phyloP scores from a whole-genome alignment of 2,888 invertebrate species.

The Cantharis flavilabris region DNA sequence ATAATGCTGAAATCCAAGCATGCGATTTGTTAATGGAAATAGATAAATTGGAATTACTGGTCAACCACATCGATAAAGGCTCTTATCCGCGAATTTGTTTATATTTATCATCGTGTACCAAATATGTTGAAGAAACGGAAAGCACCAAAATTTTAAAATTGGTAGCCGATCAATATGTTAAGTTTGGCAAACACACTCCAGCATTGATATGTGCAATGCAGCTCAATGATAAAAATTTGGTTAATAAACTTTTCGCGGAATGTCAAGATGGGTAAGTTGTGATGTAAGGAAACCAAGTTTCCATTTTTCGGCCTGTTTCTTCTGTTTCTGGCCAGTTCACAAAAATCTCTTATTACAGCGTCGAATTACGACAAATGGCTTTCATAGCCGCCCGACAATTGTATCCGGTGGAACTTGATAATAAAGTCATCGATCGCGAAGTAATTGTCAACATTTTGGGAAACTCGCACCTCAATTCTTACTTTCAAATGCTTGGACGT shows the following conservation, averaged over 20 bases:
- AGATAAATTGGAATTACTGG: constrained; percentile 83
- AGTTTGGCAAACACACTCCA: constrained; percentile 86
- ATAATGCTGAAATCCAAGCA: constrained; percentile 98
- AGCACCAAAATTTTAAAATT: constrained; percentile 73
- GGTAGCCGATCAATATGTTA: constrained; percentile 81
- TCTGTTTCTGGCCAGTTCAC: no score
- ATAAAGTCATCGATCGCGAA: constrained; percentile 70
- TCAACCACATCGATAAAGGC: constrained; percentile 84
- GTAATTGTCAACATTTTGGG: constrained; percentile 90
- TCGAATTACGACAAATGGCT: constrained; percentile 90
- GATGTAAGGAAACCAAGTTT: not conserved
- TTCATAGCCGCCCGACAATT: constrained; percentile 97
- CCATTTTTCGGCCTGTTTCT: no score
- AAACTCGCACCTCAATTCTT: constrained; percentile 90
- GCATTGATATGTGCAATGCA: constrained; percentile 92
- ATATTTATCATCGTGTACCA: constrained; percentile 86
- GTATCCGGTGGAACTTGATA: constrained; percentile 82
- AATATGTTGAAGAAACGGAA: constrained; percentile 95
- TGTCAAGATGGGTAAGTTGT: constrained; percentile 80
- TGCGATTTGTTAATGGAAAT: constrained; percentile 98
- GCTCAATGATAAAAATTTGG: constrained; percentile 78
- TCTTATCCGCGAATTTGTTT: constrained; percentile 92
- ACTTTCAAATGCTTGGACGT: constrained; percentile 90
- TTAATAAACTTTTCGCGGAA: constrained; percentile 81
- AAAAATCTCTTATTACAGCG: constrained; percentile 57